Conservation (phyloP, 2,797 vertebrate species). For the Hylomyscus alleni region DNA sequence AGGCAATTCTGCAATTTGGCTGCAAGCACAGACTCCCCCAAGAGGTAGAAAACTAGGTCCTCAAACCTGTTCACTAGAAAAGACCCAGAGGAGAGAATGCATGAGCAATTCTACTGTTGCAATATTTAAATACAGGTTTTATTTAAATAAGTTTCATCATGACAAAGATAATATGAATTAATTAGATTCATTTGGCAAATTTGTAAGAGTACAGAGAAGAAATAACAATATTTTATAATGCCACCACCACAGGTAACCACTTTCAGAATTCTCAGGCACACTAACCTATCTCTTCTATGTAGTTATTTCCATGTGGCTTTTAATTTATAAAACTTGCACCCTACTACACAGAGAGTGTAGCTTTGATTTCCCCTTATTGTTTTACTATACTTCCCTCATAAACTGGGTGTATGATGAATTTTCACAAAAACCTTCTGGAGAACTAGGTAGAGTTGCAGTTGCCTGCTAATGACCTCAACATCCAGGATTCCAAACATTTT, state of each 20-base stretch:
- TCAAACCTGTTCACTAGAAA: not conserved
- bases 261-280: not conserved
- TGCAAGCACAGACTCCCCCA: not conserved
- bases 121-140: slow-evolving; percentile 22
- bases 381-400: not conserved
- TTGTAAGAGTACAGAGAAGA: not conserved
- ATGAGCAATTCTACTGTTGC: not conserved
- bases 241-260: not conserved
- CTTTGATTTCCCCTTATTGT: not conserved
- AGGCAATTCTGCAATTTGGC: not conserved
- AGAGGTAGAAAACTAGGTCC: not conserved
- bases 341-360: not conserved
- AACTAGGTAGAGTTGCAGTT: not conserved
- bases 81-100: not conserved
- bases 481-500: not conserved
- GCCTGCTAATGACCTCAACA: not conserved
- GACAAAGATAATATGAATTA: slow-evolving; percentile 45
- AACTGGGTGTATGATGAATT: not conserved
- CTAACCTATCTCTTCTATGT: not conserved
- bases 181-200: slow-evolving; percentile 10
- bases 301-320: not conserved
- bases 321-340: not conserved
- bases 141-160: slow-evolving; percentile 31
- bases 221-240: slow-evolving; percentile 22
- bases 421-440: not conserved